phyloP scores from a whole-genome alignment of 1,140 invertebrate genomes.

The Eurosta solidaginis region DNA sequence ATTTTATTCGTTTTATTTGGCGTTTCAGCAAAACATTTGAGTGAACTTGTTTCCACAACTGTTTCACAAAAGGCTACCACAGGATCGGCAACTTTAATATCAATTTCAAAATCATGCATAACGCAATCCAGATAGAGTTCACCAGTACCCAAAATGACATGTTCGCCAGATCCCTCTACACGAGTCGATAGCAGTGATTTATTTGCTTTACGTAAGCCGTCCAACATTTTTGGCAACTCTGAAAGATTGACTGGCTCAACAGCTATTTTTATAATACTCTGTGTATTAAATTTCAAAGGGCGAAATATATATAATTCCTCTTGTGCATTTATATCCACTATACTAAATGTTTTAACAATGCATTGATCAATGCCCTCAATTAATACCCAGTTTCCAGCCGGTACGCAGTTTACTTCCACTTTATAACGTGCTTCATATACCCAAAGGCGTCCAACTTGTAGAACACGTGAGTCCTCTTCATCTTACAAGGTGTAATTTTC shows the following conservation, averaged over 20 bases:
- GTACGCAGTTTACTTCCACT: slow-evolving; percentile 94
- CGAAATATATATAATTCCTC: slow-evolving; percentile 91
- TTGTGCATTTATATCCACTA: slow-evolving; percentile 78
- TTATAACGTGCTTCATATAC: slow-evolving; percentile 89
- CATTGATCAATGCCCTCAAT: slow-evolving; percentile 99
- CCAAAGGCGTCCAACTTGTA: slow-evolving; percentile 95
- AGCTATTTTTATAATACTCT: slow-evolving; percentile 98
- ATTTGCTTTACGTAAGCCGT: slow-evolving; percentile 97
- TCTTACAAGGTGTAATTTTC: slow-evolving; percentile 97
- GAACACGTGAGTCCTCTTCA: slow-evolving; percentile 95
- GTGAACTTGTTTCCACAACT: slow-evolving; percentile 97
- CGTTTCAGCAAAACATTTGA: slow-evolving; percentile 99
- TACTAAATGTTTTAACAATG: slow-evolving; percentile 97
- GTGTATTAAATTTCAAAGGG: slow-evolving; percentile 97
- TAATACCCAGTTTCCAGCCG: slow-evolving; percentile 98
- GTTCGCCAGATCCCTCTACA: slow-evolving; percentile 98
- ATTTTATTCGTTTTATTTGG: slow-evolving; percentile 99
- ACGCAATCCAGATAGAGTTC: slow-evolving; percentile 99
- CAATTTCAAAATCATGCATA: slow-evolving; percentile 92
- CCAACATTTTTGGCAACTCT: slow-evolving; percentile 99
- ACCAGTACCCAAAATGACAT: slow-evolving; percentile 97
- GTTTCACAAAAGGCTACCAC: slow-evolving; percentile 99
- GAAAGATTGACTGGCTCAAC: slow-evolving; percentile 99
- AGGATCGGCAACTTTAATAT: slow-evolving; percentile 92
- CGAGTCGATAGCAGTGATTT: slow-evolving; percentile 94